Evolutionary conservation across 2,113 vertebrate genomes (phyloP), one percentile per base, ranked within the genome.

Genomic region (Gnathonemus longibarbis): DNA sequence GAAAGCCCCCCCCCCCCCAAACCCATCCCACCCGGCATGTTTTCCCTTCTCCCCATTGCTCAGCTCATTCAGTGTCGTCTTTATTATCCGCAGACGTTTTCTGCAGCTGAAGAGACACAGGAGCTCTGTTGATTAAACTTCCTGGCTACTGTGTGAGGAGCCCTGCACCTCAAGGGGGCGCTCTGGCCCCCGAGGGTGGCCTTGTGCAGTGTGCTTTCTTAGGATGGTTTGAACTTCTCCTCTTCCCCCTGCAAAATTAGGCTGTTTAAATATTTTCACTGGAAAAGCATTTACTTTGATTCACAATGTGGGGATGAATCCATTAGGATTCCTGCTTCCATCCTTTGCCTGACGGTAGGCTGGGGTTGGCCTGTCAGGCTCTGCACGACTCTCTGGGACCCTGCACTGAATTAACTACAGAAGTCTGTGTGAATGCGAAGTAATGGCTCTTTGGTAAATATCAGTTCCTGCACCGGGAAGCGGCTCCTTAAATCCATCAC

Each of bases 71-170:
- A 56, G 13, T 17, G 0, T 39, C 88, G 21, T 84, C 90, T 90
- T 90, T 88, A 84, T 83, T 70, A 91, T 90, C 91, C 77, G n/a
- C 85, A 70, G 74, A 87, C 17, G 74, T 50, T 31, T 89, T 88
- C 19, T 85, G 6, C 58, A 8, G n/a, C 27, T 6, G 52, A 35
- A 50, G 77, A 24, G 49, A 45, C 39, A 24, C 83, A 88, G 87
- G 84, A 42, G 88, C 50, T 42, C 87, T 17, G 13, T 48, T n/a
- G 83, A 48, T 21, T 85, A n/a, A 85, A 85, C 39, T 27, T 49
- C 19, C n/a, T 4, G 19, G 83, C 74, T 35, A 0, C 31, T 19
- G 27, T 42, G 11, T 13, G 2, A 8, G 35, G 70, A 8, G 13
- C 31, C 0, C 5, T 11, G 35, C 1, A 0, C 1, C 3, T 4